Evolutionary conservation across 2,888 invertebrate genomes (phyloP).

Genomic region (Calephelis perditalis): DNA sequence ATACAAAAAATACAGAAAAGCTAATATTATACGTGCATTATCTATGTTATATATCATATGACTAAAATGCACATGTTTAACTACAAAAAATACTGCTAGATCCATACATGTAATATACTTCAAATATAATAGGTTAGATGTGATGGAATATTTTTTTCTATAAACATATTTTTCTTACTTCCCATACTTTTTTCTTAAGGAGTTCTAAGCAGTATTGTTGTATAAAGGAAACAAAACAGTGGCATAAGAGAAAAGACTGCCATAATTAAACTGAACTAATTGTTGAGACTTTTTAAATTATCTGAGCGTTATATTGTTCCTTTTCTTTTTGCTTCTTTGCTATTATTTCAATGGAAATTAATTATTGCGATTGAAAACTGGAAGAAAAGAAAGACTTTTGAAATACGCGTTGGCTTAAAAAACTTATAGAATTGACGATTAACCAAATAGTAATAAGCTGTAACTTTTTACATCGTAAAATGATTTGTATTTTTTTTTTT

Average conservation of each 20-base stretch:
- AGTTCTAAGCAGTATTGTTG: conserved; percentile 21
- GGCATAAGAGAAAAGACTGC: conserved; percentile 22
- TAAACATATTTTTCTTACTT: background rate
- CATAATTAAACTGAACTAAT: conserved; percentile 25
- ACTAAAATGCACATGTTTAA: too few relatives aligned
- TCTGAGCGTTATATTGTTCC: conserved; percentile 1
- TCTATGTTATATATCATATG: too few relatives aligned
- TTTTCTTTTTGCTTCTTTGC: background rate
- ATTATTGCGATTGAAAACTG: conserved; percentile 3
- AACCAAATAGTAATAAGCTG: too few relatives aligned
- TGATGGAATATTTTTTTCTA: too few relatives aligned
- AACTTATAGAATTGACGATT: background rate
- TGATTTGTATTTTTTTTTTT: too few relatives aligned
- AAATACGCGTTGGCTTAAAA: background rate
- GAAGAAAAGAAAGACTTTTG: background rate
- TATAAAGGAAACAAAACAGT: conserved; percentile 22
- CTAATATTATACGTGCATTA: too few relatives aligned
- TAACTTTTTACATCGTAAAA: too few relatives aligned
- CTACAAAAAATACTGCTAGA: too few relatives aligned
- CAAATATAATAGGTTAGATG: too few relatives aligned
- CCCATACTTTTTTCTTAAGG: conserved; percentile 9
- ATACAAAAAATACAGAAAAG: too few relatives aligned
- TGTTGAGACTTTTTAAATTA: conserved; percentile 16
- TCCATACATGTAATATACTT: too few relatives aligned
- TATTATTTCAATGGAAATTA: background rate